A percentile compares a stretch with the other conserved stretches of the same genome.
Evolutionary conservation across 2,888 invertebrate species (phyloP).

Genomic region (Dryobotodes eremita): DNA sequence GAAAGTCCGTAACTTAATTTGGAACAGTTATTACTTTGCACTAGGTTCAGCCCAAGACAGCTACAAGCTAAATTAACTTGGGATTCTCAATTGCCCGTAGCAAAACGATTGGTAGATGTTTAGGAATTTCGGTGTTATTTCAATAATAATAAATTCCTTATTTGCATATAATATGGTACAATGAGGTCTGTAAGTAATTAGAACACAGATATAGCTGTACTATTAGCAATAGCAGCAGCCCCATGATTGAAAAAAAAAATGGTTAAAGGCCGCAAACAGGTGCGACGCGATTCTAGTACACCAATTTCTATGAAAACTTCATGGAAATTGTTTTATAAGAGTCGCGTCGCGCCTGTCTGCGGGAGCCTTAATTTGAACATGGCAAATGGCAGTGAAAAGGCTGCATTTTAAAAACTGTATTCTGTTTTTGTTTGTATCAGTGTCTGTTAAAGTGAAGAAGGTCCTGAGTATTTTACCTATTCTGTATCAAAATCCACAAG

Average conservation of each 20-base stretch:
- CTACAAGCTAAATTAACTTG: neutral
- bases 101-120: neutral
- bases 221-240: neutral
- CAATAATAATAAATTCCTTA: neutral
- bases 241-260: neutral
- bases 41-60: neutral
- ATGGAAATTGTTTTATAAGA: too few relatives aligned
- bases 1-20: constrained; percentile 21
- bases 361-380: neutral
- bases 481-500: neutral
- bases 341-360: too few relatives aligned
- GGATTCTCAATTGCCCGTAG: neutral
- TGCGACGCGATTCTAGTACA: too few relatives aligned
- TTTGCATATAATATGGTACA: neutral
- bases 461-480: neutral
- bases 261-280: too few relatives aligned
- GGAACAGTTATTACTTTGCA: neutral
- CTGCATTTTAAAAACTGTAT: neutral
- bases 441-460: neutral
- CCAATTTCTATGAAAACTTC: too few relatives aligned
- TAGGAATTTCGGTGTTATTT: neutral
- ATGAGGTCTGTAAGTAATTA: neutral
- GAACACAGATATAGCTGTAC: neutral
- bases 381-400: too few relatives aligned
- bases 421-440: neutral